Base-by-base conservation (phyloP, 2,113 vertebrate genomes). In the Rhinopithecus roxellana region DNA sequence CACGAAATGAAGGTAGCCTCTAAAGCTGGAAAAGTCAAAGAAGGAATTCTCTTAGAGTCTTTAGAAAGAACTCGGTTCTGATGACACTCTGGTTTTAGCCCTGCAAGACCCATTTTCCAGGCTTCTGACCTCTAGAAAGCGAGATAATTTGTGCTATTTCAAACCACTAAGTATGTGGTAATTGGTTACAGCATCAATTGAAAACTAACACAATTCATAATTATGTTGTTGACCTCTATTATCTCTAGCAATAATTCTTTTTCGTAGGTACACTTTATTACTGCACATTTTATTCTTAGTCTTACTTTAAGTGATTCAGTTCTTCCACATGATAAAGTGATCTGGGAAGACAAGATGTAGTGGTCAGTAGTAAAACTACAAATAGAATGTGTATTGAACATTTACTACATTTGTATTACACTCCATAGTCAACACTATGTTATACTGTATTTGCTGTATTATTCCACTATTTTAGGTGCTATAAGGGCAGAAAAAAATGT, bases 191-290 rank as follows among this genome's bases (percentile, higher is more conserved):
- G 17, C 64, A 94, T n/a, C 40, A 77, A 70, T 8, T 84, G 43
- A 20, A 93, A 95, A 43, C 18, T 61, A 48, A 85, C 13, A 43
- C 2, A 38, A 27, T 32, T 94, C 61, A 52, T 45, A 94, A 79
- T 59, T 69, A 78, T 80, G 70, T 80, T 64, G 10, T 43, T 81
- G n/a, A 64, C 43, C 38, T 84, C 48, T 61, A 2, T 55, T 75
- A 35, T 96, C 48, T 48, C 16, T 77, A n/a, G 25, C 87, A 92
- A 45, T 78, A 77, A 82, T 89, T 81, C 20, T 50, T 95, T 96
- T 43, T 40, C n/a, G 3, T 38, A 27, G 43, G 27, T 8, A 93
- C 23, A 84, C 14, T 85, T 75, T 88, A 43, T 93, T 50, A 40
- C 13, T 74, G 43, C 35, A 32, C 17, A 67, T 38, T 86, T 77